phyloP scores from a whole-genome alignment of 2,797 vertebrate species.

The Tolypeutes matacus region DNA sequence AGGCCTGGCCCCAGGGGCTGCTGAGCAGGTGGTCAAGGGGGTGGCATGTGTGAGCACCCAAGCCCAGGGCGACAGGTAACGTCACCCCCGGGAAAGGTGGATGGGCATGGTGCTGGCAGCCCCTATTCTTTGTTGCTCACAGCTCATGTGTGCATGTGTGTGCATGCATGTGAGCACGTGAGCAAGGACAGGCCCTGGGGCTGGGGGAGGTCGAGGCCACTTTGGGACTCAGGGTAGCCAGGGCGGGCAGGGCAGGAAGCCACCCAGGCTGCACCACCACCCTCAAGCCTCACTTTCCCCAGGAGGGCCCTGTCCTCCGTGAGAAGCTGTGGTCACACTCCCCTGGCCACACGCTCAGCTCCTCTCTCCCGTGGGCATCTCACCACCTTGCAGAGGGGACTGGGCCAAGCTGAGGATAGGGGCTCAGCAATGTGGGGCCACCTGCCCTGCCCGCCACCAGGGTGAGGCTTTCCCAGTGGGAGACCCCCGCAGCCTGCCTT shows the following conservation, averaged over 20 bases:
- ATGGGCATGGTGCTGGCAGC: not conserved
- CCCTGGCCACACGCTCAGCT: not conserved
- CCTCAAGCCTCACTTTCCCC: constrained; percentile 12
- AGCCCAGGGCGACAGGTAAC: no score
- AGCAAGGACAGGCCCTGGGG: not conserved
- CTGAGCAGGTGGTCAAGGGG: no score
- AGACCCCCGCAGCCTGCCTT: fast-evolving
- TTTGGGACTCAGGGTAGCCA: not conserved
- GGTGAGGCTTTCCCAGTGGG: fast-evolving
- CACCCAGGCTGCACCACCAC: not conserved
- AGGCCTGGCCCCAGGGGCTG: no score
- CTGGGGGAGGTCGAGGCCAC: not conserved
- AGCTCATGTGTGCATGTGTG: not conserved
- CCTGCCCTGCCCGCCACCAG: no score
- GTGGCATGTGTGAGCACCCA: not conserved
- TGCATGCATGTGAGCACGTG: no score
- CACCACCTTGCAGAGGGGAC: fast-evolving
- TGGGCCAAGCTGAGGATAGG: not conserved
- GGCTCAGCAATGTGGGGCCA: not conserved
- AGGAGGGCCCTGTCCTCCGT: not conserved
- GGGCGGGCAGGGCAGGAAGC: not conserved
- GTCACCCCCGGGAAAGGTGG: not conserved
- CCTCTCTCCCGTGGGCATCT: not conserved
- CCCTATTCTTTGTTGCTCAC: not conserved
- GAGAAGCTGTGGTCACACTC: fast-evolving